A percentile compares a stretch with the other conserved stretches of the same genome.
Evolutionary conservation across 2,797 vertebrate genomes (phyloP).

Genomic region (Okamejei kenojei): DNA sequence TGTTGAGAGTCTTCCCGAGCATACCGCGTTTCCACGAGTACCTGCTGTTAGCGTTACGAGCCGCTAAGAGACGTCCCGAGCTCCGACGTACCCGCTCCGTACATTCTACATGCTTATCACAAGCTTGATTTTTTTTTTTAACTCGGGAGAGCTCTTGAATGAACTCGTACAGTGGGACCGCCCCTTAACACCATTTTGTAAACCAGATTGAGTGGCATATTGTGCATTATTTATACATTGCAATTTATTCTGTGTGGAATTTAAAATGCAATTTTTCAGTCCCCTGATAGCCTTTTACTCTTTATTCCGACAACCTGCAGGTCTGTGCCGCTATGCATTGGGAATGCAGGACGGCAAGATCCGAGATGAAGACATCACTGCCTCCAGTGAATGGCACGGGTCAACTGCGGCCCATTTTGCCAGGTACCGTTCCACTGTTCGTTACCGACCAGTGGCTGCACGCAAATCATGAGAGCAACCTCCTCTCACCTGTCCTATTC

Average conservation of each 20-base stretch:
- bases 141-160: no score
- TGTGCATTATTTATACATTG: background rate
- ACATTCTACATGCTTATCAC: no score
- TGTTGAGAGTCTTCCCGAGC: no score
- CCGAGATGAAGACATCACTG: conserved; percentile 74
- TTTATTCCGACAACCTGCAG: conserved; percentile 56
- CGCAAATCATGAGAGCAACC: background rate
- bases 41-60: no score
- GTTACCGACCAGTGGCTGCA: background rate
- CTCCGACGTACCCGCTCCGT: no score
- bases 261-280: background rate
- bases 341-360: conserved; percentile 84
- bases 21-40: no score
- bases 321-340: conserved; percentile 76
- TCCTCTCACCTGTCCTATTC: background rate
- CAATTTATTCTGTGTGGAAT: background rate
- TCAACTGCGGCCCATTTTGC: conserved; percentile 78
- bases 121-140: no score
- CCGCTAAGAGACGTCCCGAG: no score
- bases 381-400: conserved; percentile 83
- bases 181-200: background rate
- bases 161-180: no score
- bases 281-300: background rate
- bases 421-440: conserved; percentile 58
- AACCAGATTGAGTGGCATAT: background rate